Conservation (phyloP, 2,113 vertebrate genomes). For the Hydrochoerus hydrochaeris region DNA sequence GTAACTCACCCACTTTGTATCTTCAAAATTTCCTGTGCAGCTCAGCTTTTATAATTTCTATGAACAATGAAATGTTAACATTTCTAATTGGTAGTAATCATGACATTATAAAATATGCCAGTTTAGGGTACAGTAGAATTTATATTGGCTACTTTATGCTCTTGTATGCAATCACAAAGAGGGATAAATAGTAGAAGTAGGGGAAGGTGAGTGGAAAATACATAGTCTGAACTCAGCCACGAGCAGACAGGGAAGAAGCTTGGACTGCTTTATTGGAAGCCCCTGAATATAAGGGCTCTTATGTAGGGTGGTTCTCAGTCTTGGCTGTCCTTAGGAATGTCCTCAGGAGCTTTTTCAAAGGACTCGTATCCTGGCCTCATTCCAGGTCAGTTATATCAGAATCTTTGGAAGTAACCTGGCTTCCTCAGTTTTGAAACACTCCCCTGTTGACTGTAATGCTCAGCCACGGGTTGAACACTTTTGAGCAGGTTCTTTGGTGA, state of each 20-base stretch:
- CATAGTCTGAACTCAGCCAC: background rate
- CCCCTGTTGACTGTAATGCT: background rate
- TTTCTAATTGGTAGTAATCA: background rate
- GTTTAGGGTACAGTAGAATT: background rate
- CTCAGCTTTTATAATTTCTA: constrained; percentile 20
- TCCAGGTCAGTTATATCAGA: background rate
- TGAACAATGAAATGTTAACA: constrained; percentile 25
- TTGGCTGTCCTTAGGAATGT: background rate
- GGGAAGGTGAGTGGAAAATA: background rate
- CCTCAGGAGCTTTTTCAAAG: background rate
- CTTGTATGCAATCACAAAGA: background rate
- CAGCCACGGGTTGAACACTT: background rate
- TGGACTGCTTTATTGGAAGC: accelerated
- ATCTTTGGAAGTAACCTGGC: background rate
- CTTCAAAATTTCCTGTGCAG: background rate
- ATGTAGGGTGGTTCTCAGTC: background rate
- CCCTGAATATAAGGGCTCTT: background rate
- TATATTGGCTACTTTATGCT: background rate
- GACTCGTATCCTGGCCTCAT: background rate
- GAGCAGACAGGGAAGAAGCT: background rate
- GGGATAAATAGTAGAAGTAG: background rate
- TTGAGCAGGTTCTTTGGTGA: background rate
- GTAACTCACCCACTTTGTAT: background rate
- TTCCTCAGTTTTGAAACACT: constrained; percentile 35
- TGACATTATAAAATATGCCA: background rate